These are phyloP conservation scores for Myotis vivesi DNA, from an alignment of 2,797 vertebrate species.

Conservation along the genomic window DNA sequence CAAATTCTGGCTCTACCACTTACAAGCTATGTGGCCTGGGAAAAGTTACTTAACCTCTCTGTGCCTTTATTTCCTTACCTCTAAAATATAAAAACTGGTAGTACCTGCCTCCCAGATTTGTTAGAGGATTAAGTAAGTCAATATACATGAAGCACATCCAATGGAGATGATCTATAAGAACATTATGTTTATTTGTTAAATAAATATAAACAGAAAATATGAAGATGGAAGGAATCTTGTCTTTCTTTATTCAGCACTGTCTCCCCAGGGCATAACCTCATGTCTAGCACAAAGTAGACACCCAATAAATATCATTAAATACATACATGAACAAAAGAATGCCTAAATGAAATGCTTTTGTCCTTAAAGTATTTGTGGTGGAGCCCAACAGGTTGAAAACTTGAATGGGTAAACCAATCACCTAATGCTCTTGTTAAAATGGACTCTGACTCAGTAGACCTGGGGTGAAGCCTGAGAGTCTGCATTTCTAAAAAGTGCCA, in stretches of 20 bases:
- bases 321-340: background rate
- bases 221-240: background rate
- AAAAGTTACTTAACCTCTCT: background rate
- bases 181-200: background rate
- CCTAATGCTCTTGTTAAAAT: background rate
- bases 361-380: background rate
- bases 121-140: background rate
- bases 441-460: background rate
- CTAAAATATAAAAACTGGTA: background rate
- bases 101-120: background rate
- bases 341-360: background rate
- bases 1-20: background rate
- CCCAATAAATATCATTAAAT: conserved; percentile 17
- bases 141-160: background rate
- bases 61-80: background rate
- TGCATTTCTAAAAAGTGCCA: background rate
- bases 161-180: background rate
- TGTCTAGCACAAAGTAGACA: background rate
- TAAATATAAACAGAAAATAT: conserved; percentile 18
- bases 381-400: background rate
- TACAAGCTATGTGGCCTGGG: background rate
- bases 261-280: background rate
- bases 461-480: background rate
- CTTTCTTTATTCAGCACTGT: background rate
- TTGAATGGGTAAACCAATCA: background rate